Evolutionary conservation across 2,797 vertebrate genomes (phyloP), one percentile per base, ranked within the genome.

Genomic region (Echiichthys vipera): DNA sequence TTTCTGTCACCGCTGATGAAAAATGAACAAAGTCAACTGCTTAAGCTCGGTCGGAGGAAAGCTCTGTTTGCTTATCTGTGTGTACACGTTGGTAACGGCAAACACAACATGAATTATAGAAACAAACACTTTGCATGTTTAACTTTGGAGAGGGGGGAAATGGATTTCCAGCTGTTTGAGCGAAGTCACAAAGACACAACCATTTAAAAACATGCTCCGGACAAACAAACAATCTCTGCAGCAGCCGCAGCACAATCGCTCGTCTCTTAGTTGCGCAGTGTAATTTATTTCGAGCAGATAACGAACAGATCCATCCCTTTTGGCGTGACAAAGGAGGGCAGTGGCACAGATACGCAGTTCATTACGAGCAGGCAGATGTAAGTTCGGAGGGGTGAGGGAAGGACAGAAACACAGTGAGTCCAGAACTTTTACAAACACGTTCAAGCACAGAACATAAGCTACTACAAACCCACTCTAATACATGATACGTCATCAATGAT

Each of bases 61-160:
- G 58, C 74, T 65, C 54, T 32, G 55, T 71, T 75, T 79, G 70
- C 75, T 84, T 84, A 81, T 89, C 77, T 71, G 66, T 78, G 74
- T 83, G 54, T 42, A 62, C 76, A 73, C 29, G 27, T 84, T 85
- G 72, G 66, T 74, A 50, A n/a, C 0, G 17, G 82, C 79, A 86
- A 88, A 89, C 84, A 82, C 65, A 25, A 42, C 74, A 77, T 80
- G 50, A 86, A 88, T 91, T 82, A 90, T 82, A 74, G 72, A 87
- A 85, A 88, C 78, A 85, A 84, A 85, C 76, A 78, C 61, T 81
- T 72, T 81, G 62, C 71, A 63, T 88, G 85, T 87, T 90, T 86
- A 80, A 81, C 80, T 84, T 81, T 66, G 68, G 50, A 64, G 34
- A 25, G 29, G 18, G 24, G 46, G n/a, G 8, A 49, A 72, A 81